Base-by-base conservation (phyloP, 2,888 invertebrate genomes). In the Hirudinaria manillensis region DNA sequence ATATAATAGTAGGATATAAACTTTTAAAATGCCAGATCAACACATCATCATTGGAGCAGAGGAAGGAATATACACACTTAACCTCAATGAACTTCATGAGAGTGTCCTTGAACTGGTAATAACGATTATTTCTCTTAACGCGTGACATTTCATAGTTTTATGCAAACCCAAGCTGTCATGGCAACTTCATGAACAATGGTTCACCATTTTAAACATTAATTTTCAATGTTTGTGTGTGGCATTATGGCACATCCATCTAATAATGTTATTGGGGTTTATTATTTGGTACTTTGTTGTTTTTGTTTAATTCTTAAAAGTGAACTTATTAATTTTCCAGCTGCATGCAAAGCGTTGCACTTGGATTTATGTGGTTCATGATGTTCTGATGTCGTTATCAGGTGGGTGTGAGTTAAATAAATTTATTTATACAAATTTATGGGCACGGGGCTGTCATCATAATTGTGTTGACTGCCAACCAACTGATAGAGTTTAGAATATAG, bases 351-450 rank as follows among this genome's bases (percentile, higher is more conserved):
- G 94, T 81, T 97, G 98, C 56, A 91, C 92, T 76, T 99, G 99
- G 99, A 90, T 99, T 89, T 95, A 95, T 86, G 95, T 98, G 79
- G 95, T 98, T 81, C 96, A 97, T 85, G 95, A 98, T 86, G 93
- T 97, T 6, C 89, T 99, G 32, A 98, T 98, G 95, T 94, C 97
- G 0, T 87, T 98, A 61, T 97, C 98, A 80, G 95, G 95, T 83
- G 78, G 45, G 65, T 70, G 13, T 68, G n/a, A 68, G 10, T 68
- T 68, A 68, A 19, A 61, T 61, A 24, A 61, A 61, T 16, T 13
- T 27, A 61, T 4, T 61, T 27, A 27, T 34, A 10, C 45, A 21
- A 4, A 2, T 19, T 16, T 71, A 34, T n/a, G n/a, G n/a, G n/a
- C n/a, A n/a, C n/a, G n/a, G n/a, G n/a, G n/a, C n/a, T n/a, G n/a